phyloP scores from a whole-genome alignment of 2,888 invertebrate genomes.

The Sinodicranocentrus sp. region DNA sequence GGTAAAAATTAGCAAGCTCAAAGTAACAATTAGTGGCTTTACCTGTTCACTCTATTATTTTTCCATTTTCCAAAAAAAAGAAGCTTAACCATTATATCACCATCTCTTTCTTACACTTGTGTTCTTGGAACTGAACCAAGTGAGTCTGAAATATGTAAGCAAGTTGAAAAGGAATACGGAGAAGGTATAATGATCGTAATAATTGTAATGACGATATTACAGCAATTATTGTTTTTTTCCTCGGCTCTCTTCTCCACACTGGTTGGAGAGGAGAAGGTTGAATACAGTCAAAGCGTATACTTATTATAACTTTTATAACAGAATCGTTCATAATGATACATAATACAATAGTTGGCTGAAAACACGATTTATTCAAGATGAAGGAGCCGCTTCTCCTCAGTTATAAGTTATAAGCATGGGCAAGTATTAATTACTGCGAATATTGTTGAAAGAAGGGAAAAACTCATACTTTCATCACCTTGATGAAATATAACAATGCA shows the following conservation, averaged over 20 bases:
- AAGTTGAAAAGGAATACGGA: no score
- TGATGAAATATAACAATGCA: background rate
- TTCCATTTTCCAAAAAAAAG: slow-evolving; percentile 34
- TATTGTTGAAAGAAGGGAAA: slow-evolving; percentile 47
- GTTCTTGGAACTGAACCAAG: slow-evolving; percentile 45
- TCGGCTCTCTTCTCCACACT: no score
- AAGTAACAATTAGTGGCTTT: slow-evolving; percentile 35
- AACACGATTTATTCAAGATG: background rate
- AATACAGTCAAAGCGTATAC: background rate
- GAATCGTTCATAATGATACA: no score
- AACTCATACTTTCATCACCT: slow-evolving; percentile 11
- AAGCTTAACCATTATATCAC: no score
- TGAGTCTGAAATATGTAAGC: background rate
- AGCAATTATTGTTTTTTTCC: background rate
- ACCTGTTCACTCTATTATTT: slow-evolving; percentile 38
- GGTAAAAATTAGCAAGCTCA: background rate
- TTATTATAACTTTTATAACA: no score
- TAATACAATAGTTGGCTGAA: background rate
- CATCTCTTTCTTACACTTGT: background rate
- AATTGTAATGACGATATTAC: slow-evolving; percentile 20
- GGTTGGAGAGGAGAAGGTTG: background rate
- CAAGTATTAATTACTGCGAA: slow-evolving; percentile 59
- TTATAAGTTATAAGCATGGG: background rate
- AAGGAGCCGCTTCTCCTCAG: slow-evolving; percentile 28
- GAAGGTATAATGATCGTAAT: background rate